Evolutionary conservation across 1,140 invertebrate genomes (phyloP), one percentile per base, ranked within the genome.

Genomic region (Pseudachorutes palmiensis): DNA sequence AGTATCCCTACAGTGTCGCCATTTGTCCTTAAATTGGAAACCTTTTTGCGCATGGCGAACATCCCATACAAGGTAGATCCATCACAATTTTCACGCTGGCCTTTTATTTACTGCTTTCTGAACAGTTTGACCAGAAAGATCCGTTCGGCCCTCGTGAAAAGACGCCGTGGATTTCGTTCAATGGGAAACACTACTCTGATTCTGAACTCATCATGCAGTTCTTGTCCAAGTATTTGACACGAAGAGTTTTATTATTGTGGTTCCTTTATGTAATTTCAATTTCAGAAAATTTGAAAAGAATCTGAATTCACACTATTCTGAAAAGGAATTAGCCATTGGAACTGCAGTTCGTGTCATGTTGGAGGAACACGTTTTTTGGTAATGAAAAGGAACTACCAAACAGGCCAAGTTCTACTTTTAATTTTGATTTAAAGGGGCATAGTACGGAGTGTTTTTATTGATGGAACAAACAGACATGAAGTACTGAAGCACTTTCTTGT

Each of bases 101-200:
- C 9, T 57, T 22, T 57, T 22, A 22, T 28, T 28, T 57, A 57
- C 9, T 12, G 19, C 19, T 19, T 45, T 19, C 36, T 45, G 36
- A 12, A 45, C 36, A 55, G 51, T 55, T 14, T 55, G 74, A 75
- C 45, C 45, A 59, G 36, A 64, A 68, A 3, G 68, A 75, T 28
- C 62, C 61, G 1, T 36, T 64, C 5, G 70, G 75, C 0, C 49
- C 49, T 0, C 73, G 70, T 26, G 74, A 72, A n/a, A 76, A 75
- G 51, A 69, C 66, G 0, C 80, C 81, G 1, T 82, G 80, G 80
- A 78, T 82, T 36, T 75, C 75, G 19, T 74, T 76, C 31, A 80
- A 80, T 63, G 80, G 79, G 0, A 64, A 75, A 64, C 72, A 76
- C 3, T 67, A 80, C 0, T 69, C 75, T 0, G 81, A 81, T 66